Percentiles rank a stretch among this genome's conserved stretches.
Evolutionary conservation across 2,888 invertebrate genomes (phyloP).

Genomic region (Drosophila eohydei): DNA sequence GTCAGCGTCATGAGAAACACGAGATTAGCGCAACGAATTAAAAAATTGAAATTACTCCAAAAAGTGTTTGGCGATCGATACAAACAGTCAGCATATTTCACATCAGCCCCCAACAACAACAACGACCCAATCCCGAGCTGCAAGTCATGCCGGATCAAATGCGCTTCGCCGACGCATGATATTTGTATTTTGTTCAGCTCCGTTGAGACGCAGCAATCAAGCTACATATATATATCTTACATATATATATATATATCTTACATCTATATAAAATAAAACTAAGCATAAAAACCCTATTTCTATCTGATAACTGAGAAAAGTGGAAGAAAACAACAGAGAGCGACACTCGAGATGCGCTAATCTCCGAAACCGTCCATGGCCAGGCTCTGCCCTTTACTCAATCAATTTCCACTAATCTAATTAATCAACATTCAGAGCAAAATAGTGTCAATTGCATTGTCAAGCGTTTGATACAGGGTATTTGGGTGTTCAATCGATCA

Average conservation of each 20-base stretch:
- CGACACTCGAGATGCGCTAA: conserved; percentile 65
- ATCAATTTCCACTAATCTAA: conserved; percentile 58
- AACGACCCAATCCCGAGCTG: conserved; percentile 35
- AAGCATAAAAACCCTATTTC: conserved; percentile 8
- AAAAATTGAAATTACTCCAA: conserved; percentile 82
- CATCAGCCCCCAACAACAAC: conserved; percentile 28
- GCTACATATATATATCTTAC: conserved; percentile 24
- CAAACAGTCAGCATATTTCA: conserved; percentile 74
- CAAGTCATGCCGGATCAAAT: conserved; percentile 78
- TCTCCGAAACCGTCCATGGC: conserved; percentile 33
- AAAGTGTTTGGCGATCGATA: conserved; percentile 78
- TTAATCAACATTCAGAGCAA: conserved; percentile 71
- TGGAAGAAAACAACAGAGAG: conserved; percentile 1
- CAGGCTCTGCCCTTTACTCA: background rate
- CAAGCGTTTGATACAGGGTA: conserved; percentile 45
- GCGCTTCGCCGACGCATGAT: conserved; percentile 70
- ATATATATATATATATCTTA: conserved; percentile 23
- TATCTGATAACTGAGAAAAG: conserved; percentile 14
- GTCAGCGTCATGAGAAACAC: conserved; percentile 75
- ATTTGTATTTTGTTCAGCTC: conserved; percentile 46
- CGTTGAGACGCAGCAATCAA: conserved; percentile 41
- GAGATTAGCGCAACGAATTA: conserved; percentile 83
- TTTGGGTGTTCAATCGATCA: conserved; percentile 68
- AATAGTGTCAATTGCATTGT: conserved; percentile 66
- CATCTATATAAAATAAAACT: conserved; percentile 24